Percentiles rank a stretch among this genome's conserved stretches.
Conservation (phyloP, 1,140 invertebrate genomes). For the Gryllus bimaculatus region DNA sequence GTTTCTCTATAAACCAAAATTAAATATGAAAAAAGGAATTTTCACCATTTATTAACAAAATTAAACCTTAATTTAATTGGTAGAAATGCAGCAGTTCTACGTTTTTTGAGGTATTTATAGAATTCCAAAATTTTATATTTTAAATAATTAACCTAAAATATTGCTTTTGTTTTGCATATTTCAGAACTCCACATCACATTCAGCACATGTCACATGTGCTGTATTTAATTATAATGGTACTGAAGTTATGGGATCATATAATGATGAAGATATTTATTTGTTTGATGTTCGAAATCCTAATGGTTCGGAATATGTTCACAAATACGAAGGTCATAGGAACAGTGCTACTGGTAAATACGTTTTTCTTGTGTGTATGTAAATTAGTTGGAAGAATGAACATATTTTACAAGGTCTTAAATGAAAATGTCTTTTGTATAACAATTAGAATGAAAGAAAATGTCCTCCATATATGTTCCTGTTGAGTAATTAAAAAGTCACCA, state of each 20-base stretch:
- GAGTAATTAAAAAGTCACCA: no score
- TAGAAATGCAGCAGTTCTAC: not conserved
- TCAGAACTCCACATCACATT: not conserved
- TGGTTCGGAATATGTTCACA: constrained; percentile 54
- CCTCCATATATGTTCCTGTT: no score
- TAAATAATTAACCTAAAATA: not conserved
- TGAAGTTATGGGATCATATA: constrained; percentile 86
- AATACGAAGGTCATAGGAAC: constrained; percentile 72
- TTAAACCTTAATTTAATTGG: no score
- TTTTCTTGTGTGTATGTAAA: not conserved
- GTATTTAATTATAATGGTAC: constrained; percentile 86
- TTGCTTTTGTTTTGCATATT: not conserved
- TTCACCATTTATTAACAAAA: no score
- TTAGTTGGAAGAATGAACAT: no score
- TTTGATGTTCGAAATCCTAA: constrained; percentile 59
- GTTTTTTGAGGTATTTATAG: not conserved
- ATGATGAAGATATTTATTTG: constrained; percentile 87
- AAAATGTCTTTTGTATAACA: no score
- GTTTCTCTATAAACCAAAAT: no score
- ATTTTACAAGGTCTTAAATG: no score
- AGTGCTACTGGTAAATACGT: constrained; percentile 47
- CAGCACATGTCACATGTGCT: constrained; percentile 68
- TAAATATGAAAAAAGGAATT: no score
- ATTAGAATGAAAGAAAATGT: no score
- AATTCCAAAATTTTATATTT: not conserved